Conservation (phyloP, 2,797 vertebrate species). For the Ctenopoma kingsleyae region DNA sequence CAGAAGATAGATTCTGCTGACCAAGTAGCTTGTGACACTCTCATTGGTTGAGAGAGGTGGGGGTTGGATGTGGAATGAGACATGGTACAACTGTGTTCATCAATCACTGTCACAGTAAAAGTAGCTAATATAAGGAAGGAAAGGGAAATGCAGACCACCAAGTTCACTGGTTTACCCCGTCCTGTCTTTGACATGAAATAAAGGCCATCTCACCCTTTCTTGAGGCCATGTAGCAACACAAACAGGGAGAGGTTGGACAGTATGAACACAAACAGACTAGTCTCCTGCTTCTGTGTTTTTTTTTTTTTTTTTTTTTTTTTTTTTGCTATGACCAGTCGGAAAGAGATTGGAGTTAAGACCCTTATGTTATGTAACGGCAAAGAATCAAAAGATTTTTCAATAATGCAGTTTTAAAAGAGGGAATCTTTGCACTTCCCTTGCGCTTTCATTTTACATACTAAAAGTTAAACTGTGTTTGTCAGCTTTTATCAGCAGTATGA, state of each 20-base stretch:
- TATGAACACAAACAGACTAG: conserved; percentile 49
- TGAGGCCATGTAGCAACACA: conserved; percentile 57
- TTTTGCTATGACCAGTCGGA: not conserved
- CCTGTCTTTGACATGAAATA: conserved; percentile 60
- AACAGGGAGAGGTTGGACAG: conserved; percentile 34
- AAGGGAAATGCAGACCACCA: conserved; percentile 70
- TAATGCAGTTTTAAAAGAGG: too few relatives aligned
- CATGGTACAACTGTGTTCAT: conserved; percentile 65
- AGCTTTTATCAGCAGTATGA: not conserved
- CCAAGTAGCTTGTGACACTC: conserved; percentile 52
- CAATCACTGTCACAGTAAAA: conserved; percentile 78
- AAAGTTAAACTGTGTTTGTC: not conserved
- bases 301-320: not conserved
- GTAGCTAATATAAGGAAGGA: conserved; percentile 58
- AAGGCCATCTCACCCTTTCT: conserved; percentile 55
- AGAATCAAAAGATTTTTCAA: not conserved
- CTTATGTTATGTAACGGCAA: not conserved
- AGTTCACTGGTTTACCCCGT: conserved; percentile 61
- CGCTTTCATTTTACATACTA: too few relatives aligned
- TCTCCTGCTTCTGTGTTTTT: conserved; percentile 15
- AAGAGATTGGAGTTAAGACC: not conserved
- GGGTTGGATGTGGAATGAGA: conserved; percentile 54
- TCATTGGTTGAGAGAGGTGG: conserved; percentile 34
- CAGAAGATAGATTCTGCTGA: conserved; percentile 74
- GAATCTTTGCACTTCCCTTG: too few relatives aligned